A percentile compares a stretch with the other conserved stretches of the same genome.
Conservation (phyloP, 2,888 invertebrate genomes). For the Caenorhabditis sp. region DNA sequence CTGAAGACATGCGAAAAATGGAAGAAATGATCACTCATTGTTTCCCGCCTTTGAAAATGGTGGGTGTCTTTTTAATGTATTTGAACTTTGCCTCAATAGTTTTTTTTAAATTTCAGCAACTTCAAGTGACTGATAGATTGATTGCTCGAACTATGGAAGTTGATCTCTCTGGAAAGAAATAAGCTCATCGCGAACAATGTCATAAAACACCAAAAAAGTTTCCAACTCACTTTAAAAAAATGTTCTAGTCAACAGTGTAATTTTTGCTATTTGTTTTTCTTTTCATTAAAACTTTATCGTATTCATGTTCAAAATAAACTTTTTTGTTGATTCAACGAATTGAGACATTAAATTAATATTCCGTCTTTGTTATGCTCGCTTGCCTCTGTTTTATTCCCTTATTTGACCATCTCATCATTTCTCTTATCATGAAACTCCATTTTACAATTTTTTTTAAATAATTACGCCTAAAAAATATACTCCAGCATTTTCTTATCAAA, state of each 20-base stretch:
- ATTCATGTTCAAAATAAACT: not conserved
- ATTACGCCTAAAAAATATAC: no score
- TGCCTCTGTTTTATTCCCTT: not conserved
- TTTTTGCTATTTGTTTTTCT: not conserved
- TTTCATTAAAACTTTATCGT: not conserved
- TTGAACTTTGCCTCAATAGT: not conserved
- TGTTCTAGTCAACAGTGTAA: constrained; percentile 3
- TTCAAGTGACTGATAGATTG: constrained; percentile 48
- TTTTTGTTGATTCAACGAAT: constrained; percentile 1
- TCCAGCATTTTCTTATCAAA: no score
- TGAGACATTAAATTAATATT: not conserved
- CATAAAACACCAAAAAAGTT: not conserved
- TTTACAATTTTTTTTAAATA: not conserved
- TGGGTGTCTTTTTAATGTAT: constrained; percentile 4
- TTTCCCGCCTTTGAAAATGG: constrained; percentile 46
- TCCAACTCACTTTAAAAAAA: not conserved
- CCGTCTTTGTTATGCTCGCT: not conserved
- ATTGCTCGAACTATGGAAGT: constrained; percentile 42
- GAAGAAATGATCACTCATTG: constrained; percentile 52
- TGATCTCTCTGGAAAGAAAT: constrained; percentile 22
- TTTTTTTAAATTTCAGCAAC: constrained; percentile 33
- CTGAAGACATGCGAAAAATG: constrained; percentile 47
- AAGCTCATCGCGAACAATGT: not conserved
- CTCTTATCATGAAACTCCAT: not conserved
- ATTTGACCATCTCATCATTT: not conserved